These are phyloP conservation scores for Netelia virgata DNA, from an alignment of 2,888 invertebrate genomes.

Conservation along the genomic window DNA sequence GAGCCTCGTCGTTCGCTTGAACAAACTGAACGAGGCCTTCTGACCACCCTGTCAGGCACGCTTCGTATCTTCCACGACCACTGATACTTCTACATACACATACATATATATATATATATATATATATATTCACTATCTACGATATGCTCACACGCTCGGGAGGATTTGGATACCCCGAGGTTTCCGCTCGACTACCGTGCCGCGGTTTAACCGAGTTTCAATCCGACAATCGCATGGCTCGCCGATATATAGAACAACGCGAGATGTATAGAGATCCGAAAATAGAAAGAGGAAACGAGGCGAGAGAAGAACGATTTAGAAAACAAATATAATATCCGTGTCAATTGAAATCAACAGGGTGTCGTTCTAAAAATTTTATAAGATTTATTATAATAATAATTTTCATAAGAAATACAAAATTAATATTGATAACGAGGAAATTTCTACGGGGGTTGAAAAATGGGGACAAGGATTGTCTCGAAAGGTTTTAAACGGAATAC, in stretches of 20 bases:
- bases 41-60: conserved; percentile 77
- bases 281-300: not conserved
- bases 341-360: no score
- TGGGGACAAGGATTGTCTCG: no score
- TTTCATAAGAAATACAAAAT: no score
- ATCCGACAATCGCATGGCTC: conserved; percentile 58
- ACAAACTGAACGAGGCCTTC: conserved; percentile 76
- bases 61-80: conserved; percentile 71
- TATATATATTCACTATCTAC: conserved; percentile 1
- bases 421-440: no score
- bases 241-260: conserved; percentile 8
- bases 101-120: conserved; percentile 24
- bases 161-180: conserved; percentile 71
- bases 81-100: conserved; percentile 1
- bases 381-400: no score
- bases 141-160: conserved; percentile 63
- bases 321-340: no score
- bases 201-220: conserved; percentile 66
- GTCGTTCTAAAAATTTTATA: no score
- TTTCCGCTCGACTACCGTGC: conserved; percentile 70
- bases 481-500: no score
- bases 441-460: no score
- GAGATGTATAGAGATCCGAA: not conserved
- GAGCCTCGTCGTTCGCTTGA: conserved; percentile 76
- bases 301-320: not conserved